phyloP scores from a whole-genome alignment of 2,113 vertebrate genomes.

The Alces alces region DNA sequence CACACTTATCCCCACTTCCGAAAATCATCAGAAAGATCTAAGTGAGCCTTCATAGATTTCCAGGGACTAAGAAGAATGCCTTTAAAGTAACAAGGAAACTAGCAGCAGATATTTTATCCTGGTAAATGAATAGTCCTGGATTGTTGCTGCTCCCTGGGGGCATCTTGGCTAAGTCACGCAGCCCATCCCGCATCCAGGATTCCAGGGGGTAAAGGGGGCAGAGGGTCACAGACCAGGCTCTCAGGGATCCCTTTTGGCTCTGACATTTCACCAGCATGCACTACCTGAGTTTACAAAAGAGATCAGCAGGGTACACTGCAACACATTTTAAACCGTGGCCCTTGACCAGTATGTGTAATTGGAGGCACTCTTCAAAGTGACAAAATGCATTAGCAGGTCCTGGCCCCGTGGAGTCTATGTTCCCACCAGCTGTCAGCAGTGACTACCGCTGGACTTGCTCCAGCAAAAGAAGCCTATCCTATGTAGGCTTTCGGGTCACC shows the following conservation, averaged over 20 bases:
- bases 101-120: not conserved
- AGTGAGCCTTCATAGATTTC: not conserved
- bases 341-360: slow-evolving; percentile 40
- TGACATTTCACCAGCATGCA: not conserved
- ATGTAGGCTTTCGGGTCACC: not conserved
- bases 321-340: slow-evolving; percentile 22
- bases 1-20: not conserved
- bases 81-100: not conserved
- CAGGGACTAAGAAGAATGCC: not conserved
- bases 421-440: not conserved
- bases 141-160: not conserved
- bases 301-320: not conserved
- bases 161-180: fast-evolving
- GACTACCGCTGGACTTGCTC: not conserved
- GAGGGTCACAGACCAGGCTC: not conserved
- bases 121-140: not conserved
- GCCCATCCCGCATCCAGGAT: not conserved
- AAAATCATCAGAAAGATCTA: not conserved
- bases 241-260: not conserved
- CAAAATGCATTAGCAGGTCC: slow-evolving; percentile 61
- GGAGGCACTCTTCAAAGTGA: slow-evolving; percentile 55
- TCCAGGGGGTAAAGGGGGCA: not conserved
- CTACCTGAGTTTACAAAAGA: slow-evolving; percentile 40
- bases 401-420: not conserved
- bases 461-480: not conserved